phyloP scores from a whole-genome alignment of 1,140 invertebrate species.

The roundworm (Caenorhabditis elegans) region DNA sequence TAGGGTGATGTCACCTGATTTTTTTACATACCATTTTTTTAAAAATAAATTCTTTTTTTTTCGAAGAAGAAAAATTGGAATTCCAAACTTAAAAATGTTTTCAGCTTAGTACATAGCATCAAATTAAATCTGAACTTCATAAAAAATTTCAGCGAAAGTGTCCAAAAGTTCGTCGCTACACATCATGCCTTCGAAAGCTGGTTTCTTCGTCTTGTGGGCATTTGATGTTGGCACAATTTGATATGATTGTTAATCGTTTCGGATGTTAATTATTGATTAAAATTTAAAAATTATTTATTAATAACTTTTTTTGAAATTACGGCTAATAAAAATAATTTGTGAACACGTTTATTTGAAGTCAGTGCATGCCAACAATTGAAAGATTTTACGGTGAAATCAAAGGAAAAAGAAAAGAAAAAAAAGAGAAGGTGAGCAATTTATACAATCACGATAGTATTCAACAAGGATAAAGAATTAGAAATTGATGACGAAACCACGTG shows the following conservation, averaged over 20 bases:
- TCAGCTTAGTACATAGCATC: background rate
- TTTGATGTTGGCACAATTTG: conserved; percentile 9
- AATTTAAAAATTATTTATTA: background rate
- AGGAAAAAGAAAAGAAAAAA: background rate
- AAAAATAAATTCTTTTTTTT: background rate
- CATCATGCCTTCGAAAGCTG: background rate
- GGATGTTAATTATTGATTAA: background rate
- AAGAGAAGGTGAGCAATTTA: background rate
- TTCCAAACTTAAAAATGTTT: too few species aligned
- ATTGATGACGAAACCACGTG: too few species aligned
- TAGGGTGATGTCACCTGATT: too few species aligned
- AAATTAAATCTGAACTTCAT: too few species aligned
- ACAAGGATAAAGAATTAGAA: background rate
- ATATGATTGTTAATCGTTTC: background rate
- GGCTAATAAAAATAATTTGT: too few species aligned
- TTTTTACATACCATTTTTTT: too few species aligned
- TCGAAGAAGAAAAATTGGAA: too few species aligned
- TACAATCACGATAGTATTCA: conserved; percentile 13
- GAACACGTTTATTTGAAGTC: too few species aligned
- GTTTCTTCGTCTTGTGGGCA: background rate
- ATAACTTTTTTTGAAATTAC: background rate
- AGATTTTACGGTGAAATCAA: too few species aligned
- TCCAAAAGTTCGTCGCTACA: conserved; percentile 3
- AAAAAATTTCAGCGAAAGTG: conserved; percentile 17
- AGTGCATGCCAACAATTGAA: too few species aligned